Conservation (phyloP, 2,797 vertebrate genomes). For the Glyptemys insculpta region DNA sequence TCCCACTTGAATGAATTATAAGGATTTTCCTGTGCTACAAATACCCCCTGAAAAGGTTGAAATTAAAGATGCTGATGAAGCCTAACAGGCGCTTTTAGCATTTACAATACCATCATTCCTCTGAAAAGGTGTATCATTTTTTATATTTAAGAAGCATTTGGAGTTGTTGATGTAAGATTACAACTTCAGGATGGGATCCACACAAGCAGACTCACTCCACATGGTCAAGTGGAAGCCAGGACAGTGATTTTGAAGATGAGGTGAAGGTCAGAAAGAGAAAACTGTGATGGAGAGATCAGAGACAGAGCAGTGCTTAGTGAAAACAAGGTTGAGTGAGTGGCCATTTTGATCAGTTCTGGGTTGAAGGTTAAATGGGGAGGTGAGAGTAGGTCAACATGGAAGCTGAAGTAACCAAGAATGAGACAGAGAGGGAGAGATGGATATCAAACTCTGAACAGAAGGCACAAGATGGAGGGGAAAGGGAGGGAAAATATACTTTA, state of each 20-base stretch:
- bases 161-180: conserved; percentile 9
- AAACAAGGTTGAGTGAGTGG: background rate
- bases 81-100: conserved; percentile 7
- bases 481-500: background rate
- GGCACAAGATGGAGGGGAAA: background rate
- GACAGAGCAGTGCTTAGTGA: background rate
- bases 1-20: background rate
- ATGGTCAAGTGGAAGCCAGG: background rate
- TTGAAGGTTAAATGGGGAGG: background rate
- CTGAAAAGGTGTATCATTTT: background rate
- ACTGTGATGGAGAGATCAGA: background rate
- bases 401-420: background rate
- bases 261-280: background rate
- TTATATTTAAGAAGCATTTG: background rate
- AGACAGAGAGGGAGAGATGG: background rate
- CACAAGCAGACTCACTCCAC: background rate
- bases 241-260: background rate
- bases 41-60: background rate
- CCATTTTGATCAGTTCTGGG: background rate
- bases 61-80: conserved; percentile 9
- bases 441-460: background rate
- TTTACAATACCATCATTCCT: background rate
- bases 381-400: background rate
- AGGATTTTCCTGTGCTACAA: background rate
- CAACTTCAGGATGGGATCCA: background rate